Evolutionary conservation across 1,140 invertebrate genomes (phyloP), one percentile per base, ranked within the genome.

Genomic region (Brachionus manjavacas): DNA sequence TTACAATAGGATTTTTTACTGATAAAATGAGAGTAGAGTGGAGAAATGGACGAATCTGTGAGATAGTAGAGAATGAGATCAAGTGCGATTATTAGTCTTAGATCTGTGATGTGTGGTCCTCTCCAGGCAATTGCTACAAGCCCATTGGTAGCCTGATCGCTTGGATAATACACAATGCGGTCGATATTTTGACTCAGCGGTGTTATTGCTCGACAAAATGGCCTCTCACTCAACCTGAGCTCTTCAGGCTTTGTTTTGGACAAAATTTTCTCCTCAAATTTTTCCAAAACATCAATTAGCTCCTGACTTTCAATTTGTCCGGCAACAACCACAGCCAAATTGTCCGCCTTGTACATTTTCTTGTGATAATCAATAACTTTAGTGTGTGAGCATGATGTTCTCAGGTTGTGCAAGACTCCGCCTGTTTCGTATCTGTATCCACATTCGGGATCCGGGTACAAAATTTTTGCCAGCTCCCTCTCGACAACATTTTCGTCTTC

Each of bases 331-430:
- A 97, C 89, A 85, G 93, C 93, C 64, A 96, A 89, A 89, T 97
- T 97, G 89, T 95, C 94, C n/a, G 95, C 92, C 41, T 95, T 91
- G 89, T 97, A 97, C 89, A 94, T 96, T 76, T 94, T 90, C 86
- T 93, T 92, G 87, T 97, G 96, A 87, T 93, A 97, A 41, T 92
- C 90, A 85, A 90, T 91, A 25, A 94, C 93, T 93, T 94, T 85
- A 16, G 43, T 20, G 49, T 60, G 60, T 28, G 23, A 81, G n/a
- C 52, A 64, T 20, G 35, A 66, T 16, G 28, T 28, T 85, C 95
- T 91, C 8, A 97, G 89, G 90, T 96, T 96, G 87, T 93, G 92
- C 90, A 96, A 91, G 52, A 93, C 92, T 72, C 95, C 95, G 84
- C 94, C 94, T 85, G 93, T 94, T 87, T 93, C 92, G n/a, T 92